Evolutionary conservation across 2,888 invertebrate species (phyloP).

Genomic region (Drosophila glabriapex): DNA sequence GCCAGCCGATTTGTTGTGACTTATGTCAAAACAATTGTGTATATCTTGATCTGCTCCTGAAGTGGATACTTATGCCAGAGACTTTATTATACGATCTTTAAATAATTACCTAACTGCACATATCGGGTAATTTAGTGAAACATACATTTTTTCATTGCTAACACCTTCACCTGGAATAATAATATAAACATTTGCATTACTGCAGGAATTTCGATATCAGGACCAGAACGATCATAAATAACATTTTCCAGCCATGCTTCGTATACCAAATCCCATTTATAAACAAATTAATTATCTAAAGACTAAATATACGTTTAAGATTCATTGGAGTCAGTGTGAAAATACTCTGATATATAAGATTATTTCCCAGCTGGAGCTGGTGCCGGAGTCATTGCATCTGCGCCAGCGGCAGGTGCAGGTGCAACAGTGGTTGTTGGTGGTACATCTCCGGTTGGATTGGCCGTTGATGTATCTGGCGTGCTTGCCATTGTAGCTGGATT

Average conservation of each 20-base stretch:
- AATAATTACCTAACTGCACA: constrained; percentile 19
- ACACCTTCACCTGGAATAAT: constrained; percentile 15
- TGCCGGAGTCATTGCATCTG: neutral
- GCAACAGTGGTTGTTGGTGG: neutral
- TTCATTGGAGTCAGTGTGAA: neutral
- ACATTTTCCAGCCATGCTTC: neutral
- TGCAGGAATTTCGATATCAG: neutral
- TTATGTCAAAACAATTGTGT: constrained; percentile 74
- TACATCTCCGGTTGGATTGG: neutral
- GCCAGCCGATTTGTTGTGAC: constrained; percentile 80
- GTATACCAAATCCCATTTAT: constrained; percentile 57
- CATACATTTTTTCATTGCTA: neutral
- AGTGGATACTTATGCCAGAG: constrained; percentile 17
- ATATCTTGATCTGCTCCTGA: constrained; percentile 30
- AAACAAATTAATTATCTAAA: neutral
- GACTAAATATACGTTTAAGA: neutral
- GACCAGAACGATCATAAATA: neutral
- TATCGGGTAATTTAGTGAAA: neutral
- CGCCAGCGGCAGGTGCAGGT: neutral
- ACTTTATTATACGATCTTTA: constrained; percentile 6
- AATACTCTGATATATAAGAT: neutral
- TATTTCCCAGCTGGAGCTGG: neutral
- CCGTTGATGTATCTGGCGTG: constrained; percentile 9
- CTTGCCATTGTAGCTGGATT: constrained; percentile 23
- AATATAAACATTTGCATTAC: neutral